phyloP scores from a whole-genome alignment of 2,797 vertebrate genomes.

The Argya squamiceps region DNA sequence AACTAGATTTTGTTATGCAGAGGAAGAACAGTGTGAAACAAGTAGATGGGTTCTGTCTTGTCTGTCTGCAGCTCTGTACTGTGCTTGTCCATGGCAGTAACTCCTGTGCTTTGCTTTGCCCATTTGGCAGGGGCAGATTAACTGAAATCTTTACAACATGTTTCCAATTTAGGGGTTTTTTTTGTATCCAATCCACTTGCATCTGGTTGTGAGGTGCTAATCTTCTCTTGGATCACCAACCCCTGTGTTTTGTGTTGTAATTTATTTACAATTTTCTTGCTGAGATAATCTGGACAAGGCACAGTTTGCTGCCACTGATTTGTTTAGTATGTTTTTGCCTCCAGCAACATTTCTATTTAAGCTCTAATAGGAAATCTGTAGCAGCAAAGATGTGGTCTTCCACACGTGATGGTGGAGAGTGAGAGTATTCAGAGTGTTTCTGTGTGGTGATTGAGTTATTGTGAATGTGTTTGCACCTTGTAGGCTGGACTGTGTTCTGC shows the following conservation, averaged over 20 bases:
- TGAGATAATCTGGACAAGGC: not conserved
- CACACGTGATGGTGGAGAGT: not conserved
- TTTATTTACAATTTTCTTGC: not conserved
- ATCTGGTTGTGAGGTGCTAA: not conserved
- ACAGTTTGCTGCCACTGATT: conserved; percentile 5
- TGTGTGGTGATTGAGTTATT: not conserved
- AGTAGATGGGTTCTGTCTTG: not conserved
- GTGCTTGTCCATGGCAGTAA: not conserved
- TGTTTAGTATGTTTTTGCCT: not conserved
- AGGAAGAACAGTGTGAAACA: not conserved
- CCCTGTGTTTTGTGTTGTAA: not conserved
- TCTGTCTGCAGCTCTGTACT: not conserved
- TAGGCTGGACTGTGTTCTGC: not conserved
- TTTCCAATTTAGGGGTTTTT: not conserved
- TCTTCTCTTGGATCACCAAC: not conserved
- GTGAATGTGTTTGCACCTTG: not conserved
- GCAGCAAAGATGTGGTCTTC: not conserved
- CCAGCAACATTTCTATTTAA: not conserved
- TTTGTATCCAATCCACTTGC: not conserved
- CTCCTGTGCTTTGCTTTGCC: not conserved
- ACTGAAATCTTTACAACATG: not conserved
- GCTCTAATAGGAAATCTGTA: not conserved
- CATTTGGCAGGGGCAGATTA: not conserved
- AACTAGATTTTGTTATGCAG: not conserved
- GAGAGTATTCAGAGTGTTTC: not conserved